These are phyloP conservation scores for Trypoxylon attenuatum DNA, from an alignment of 2,888 invertebrate genomes.

Conservation along the genomic window DNA sequence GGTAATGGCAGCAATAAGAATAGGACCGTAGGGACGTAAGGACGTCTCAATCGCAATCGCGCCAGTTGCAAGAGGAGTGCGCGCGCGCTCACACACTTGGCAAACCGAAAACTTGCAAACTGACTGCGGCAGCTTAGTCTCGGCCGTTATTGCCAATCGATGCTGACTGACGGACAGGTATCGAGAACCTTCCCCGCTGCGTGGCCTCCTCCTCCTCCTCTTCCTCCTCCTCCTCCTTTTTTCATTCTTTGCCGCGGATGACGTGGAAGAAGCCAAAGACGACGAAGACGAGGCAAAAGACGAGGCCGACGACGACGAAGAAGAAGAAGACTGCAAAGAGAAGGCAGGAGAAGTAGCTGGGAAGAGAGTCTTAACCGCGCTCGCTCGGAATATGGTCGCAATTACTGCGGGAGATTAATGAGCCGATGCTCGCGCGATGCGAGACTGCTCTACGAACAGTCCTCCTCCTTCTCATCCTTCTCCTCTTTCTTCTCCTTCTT, in stretches of 20 bases:
- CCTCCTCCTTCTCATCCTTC: slow-evolving; percentile 34
- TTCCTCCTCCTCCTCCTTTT: slow-evolving; percentile 3
- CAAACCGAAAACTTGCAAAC: slow-evolving; percentile 47
- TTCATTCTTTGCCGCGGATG: slow-evolving; percentile 34
- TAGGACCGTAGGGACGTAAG: not conserved
- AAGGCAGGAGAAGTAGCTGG: slow-evolving; percentile 46
- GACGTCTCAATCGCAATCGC: slow-evolving; percentile 13
- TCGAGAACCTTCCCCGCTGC: slow-evolving; percentile 52
- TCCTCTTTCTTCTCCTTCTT: slow-evolving; percentile 13
- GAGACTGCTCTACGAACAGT: slow-evolving; percentile 60
- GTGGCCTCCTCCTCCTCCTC: slow-evolving; percentile 29
- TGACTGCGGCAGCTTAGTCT: slow-evolving; percentile 15
- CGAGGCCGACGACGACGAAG: slow-evolving; percentile 42
- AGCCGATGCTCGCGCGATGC: slow-evolving; percentile 68
- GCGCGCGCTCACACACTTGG: too few relatives aligned
- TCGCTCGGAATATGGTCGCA: slow-evolving; percentile 68
- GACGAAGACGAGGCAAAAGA: too few relatives aligned
- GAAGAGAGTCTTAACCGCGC: slow-evolving; percentile 59
- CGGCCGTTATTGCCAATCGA: slow-evolving; percentile 56
- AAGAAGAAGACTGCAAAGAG: slow-evolving; percentile 13
- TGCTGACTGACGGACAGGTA: slow-evolving; percentile 55
- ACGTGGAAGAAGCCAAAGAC: slow-evolving; percentile 50
- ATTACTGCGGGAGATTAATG: slow-evolving; percentile 71
- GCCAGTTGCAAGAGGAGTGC: not conserved
- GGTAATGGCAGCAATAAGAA: not conserved